Evolutionary conservation across 2,113 vertebrate genomes (phyloP).

Genomic region (Dromas ardeola): DNA sequence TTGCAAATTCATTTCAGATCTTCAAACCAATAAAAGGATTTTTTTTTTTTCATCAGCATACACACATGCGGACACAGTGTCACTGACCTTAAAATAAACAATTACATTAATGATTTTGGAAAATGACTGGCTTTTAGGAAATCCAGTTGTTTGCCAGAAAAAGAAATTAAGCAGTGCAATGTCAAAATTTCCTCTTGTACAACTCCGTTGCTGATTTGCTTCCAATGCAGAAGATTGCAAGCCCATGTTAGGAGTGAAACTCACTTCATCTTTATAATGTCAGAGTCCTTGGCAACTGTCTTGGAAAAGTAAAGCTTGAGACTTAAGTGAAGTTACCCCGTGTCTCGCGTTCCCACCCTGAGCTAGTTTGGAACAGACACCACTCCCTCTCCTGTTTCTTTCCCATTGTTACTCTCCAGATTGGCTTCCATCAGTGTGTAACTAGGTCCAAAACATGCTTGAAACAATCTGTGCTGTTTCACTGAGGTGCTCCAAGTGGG

Average conservation of each 20-base stretch:
- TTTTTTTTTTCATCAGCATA: not conserved
- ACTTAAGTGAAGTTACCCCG: not conserved
- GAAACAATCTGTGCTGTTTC: not conserved
- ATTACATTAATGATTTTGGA: not conserved
- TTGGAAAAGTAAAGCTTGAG: not conserved
- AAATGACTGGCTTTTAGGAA: conserved; percentile 18
- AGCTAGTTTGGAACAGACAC: not conserved
- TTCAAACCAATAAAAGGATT: not conserved
- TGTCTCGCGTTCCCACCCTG: not conserved
- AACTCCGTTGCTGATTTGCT: not conserved
- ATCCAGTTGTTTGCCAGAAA: not conserved
- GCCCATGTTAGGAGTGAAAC: conserved; percentile 31
- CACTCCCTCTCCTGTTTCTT: not conserved
- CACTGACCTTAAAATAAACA: not conserved
- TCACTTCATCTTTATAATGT: conserved; percentile 9
- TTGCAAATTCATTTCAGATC: not conserved
- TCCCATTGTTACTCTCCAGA: not conserved
- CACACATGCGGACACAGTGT: not conserved
- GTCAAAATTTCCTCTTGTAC: not conserved
- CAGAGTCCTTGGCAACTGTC: conserved; percentile 27
- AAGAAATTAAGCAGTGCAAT: conserved; percentile 7
- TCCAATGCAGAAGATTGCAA: not conserved
- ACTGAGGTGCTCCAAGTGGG: not conserved
- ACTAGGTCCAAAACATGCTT: not conserved
- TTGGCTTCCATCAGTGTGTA: not conserved